phyloP scores from a whole-genome alignment of 2,113 vertebrate genomes.

The Ifrita kowaldi region DNA sequence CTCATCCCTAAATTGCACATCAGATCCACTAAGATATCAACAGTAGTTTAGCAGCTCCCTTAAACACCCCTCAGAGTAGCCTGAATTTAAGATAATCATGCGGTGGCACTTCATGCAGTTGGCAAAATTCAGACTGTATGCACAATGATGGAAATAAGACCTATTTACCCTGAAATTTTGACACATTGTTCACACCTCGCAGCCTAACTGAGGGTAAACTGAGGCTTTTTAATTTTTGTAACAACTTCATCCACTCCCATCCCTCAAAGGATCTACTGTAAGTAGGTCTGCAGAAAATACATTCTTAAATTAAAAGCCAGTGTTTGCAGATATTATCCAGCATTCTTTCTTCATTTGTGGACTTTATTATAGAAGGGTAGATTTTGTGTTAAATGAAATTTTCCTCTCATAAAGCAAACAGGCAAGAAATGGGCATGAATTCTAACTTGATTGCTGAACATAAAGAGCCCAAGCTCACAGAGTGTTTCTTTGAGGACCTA shows the following conservation, averaged over 20 bases:
- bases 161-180: neutral
- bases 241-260: neutral
- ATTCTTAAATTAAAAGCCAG: neutral
- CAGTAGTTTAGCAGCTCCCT: neutral
- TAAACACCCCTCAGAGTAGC: neutral
- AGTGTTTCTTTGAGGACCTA: neutral
- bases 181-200: neutral
- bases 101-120: neutral
- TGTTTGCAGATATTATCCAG: neutral
- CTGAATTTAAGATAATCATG: neutral
- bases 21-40: neutral
- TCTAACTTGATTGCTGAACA: neutral
- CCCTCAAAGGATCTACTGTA: neutral
- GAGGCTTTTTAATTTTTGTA: neutral
- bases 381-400: neutral
- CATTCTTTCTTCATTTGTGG: neutral
- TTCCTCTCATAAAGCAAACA: neutral
- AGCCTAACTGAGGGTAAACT: neutral
- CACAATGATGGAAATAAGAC: neutral
- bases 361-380: neutral
- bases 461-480: neutral
- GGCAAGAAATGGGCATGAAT: neutral
- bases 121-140: neutral
- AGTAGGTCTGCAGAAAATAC: neutral
- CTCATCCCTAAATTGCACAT: neutral